These are phyloP conservation scores for Leptopilina clavipes DNA, from an alignment of 1,140 invertebrate genomes.

Conservation along the genomic window DNA sequence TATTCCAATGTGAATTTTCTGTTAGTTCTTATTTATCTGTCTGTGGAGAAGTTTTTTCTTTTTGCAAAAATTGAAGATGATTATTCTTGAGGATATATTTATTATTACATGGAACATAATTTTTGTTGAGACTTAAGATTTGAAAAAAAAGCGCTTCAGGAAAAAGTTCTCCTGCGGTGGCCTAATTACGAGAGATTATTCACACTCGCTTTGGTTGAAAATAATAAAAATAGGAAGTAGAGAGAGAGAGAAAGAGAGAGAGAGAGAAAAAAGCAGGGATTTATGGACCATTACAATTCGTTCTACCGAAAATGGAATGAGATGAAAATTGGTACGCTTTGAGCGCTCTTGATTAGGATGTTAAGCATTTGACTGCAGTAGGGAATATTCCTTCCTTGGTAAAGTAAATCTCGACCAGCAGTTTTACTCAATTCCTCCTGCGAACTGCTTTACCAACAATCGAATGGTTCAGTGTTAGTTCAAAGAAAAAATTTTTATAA, in stretches of 20 bases:
- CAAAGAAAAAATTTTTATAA: too few species aligned
- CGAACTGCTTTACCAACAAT: background rate
- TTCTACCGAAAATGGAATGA: slow-evolving; percentile 53
- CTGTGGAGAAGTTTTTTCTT: background rate
- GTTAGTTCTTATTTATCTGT: background rate
- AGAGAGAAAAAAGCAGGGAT: slow-evolving; percentile 56
- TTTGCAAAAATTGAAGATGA: slow-evolving; percentile 40
- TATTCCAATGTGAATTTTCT: too few species aligned
- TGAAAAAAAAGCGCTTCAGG: slow-evolving; percentile 47
- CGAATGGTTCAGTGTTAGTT: too few species aligned
- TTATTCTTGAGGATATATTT: slow-evolving; percentile 46
- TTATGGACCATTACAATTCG: slow-evolving; percentile 67
- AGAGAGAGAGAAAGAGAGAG: slow-evolving; percentile 58
- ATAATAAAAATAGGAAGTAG: slow-evolving; percentile 54
- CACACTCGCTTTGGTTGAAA: slow-evolving; percentile 61
- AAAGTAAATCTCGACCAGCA: background rate
- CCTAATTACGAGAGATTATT: slow-evolving; percentile 68
- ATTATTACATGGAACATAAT: slow-evolving; percentile 50
- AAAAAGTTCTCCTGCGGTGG: slow-evolving; percentile 61
- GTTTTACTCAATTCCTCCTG: background rate
- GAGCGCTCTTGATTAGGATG: slow-evolving; percentile 30
- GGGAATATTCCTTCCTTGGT: background rate
- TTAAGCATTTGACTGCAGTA: background rate
- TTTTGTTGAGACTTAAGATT: slow-evolving; percentile 41
- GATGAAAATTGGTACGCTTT: background rate